A percentile compares a stretch with the other conserved stretches of the same genome.
These are phyloP conservation scores for Ptychodera flava DNA, from an alignment of 35 echinoderm and acorn worm genomes.

Conservation along the genomic window DNA sequence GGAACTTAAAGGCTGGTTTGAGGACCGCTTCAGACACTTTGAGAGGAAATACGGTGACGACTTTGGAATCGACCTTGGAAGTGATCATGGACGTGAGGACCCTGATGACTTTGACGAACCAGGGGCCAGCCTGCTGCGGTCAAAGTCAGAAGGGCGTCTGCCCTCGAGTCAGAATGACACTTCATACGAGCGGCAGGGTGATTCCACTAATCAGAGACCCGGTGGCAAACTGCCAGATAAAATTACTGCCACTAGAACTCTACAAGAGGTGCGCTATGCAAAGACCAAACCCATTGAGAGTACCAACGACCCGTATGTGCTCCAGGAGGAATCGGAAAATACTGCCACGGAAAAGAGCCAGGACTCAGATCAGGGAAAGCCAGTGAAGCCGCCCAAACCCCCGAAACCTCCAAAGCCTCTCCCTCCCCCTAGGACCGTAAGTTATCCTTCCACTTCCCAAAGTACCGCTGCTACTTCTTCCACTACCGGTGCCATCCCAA, in stretches of 20 bases:
- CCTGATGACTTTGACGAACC: not conserved
- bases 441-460: not conserved
- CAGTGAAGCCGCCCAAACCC: not conserved
- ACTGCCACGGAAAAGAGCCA: not conserved
- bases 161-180: not conserved
- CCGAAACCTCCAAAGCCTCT: not conserved
- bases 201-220: not conserved
- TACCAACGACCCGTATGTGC: not conserved
- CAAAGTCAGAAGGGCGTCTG: not conserved
- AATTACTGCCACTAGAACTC: not conserved
- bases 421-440: not conserved
- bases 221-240: not conserved
- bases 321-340: not conserved
- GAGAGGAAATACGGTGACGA: not conserved
- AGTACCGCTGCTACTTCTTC: too few relatives aligned
- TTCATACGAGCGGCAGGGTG: not conserved
- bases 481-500: not conserved
- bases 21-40: constrained; percentile 9
- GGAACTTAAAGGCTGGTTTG: constrained; percentile 72
- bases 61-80: not conserved
- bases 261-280: not conserved
- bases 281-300: not conserved
- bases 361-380: not conserved
- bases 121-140: not conserved
- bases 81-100: not conserved